Base-by-base conservation (phyloP, 2,113 vertebrate genomes). In the Porphyrio hochstetteri region DNA sequence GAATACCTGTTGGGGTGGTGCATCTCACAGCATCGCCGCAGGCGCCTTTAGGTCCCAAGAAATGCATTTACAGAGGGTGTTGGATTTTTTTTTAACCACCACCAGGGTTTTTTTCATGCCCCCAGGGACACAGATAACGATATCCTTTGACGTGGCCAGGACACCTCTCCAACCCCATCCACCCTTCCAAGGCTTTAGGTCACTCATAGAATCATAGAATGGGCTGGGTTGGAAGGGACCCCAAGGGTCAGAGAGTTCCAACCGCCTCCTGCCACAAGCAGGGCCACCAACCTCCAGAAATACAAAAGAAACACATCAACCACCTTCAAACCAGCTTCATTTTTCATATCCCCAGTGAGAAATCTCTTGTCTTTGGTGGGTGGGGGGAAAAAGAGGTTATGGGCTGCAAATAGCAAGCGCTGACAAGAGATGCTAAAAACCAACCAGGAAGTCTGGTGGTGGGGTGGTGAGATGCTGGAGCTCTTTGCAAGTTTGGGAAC, bases 351-450 rank as follows among this genome's bases (percentile, higher is more conserved):
- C 36, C 46, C 33, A 2, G 64, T 0, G 0, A 87, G 4, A 83
- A 78, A 84, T 59, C 80, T 35, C 40, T 57, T 44, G 42, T 44
- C 42, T 67, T 75, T 46, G 15, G 17, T 7, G 17, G 16, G 16
- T 17, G 17, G 44, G 44, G 7, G 71, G 55, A 33, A 10, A 53
- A 67, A 38, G 63, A 38, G 86, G 74, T 48, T 89, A 78, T 3
- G 53, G 44, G 72, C 77, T 85, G 63, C 81, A 95, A 94, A 92
- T 86, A 92, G 90, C 81, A 91, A 91, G 65, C 1, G 81, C 69
- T 94, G 92, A 91, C 90, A 87, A 83, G 90, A 0, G 3, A 48
- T 21, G 80, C 80, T 86, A 61, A 84, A 94, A 92, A 71, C 14
- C n/a, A 77, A 61, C 11, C 31, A 67, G 89, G 4, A 86, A 70